Conservation (phyloP, 2,797 vertebrate genomes). For the Epinephelus coioides region DNA sequence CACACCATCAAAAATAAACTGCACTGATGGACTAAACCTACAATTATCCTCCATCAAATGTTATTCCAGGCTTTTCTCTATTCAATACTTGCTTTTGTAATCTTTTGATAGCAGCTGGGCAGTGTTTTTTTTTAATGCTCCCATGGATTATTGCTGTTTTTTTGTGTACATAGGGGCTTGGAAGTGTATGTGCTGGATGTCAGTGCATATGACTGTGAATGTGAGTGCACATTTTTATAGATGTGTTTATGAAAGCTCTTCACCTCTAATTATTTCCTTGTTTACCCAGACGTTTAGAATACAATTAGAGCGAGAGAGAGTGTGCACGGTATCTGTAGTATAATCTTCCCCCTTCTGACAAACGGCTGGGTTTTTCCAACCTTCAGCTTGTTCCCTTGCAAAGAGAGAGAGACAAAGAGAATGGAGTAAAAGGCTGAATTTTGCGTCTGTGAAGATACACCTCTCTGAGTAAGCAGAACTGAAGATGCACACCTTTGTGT, state of each 20-base stretch:
- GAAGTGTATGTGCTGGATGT: not conserved
- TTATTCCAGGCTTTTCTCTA: conserved; percentile 8
- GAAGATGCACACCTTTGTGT: not conserved
- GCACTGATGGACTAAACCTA: conserved; percentile 9
- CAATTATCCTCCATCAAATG: conserved; percentile 33
- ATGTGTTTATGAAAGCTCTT: conserved; percentile 52
- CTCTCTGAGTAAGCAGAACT: conserved; percentile 6
- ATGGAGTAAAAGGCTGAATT: not conserved
- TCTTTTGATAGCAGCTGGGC: conserved; percentile 16
- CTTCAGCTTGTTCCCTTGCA: conserved; percentile 40
- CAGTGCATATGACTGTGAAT: not conserved
- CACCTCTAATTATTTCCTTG: conserved; percentile 66
- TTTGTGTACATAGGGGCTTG: not conserved
- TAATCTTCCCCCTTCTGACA: conserved; percentile 46
- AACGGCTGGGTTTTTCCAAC: conserved; percentile 32
- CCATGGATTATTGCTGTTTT: conserved; percentile 23
- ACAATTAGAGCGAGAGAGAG: conserved; percentile 36
- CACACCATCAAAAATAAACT: not conserved
- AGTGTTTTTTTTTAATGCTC: conserved; percentile 20
- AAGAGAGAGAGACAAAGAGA: not conserved
- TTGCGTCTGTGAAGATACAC: conserved; percentile 19
- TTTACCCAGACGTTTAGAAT: conserved; percentile 64
- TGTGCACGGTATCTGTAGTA: conserved; percentile 25
- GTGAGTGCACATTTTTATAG: conserved; percentile 8
- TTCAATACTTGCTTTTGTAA: conserved; percentile 25